These are phyloP conservation scores for Drosophila leonis DNA, from an alignment of 2,888 invertebrate species.

Conservation along the genomic window DNA sequence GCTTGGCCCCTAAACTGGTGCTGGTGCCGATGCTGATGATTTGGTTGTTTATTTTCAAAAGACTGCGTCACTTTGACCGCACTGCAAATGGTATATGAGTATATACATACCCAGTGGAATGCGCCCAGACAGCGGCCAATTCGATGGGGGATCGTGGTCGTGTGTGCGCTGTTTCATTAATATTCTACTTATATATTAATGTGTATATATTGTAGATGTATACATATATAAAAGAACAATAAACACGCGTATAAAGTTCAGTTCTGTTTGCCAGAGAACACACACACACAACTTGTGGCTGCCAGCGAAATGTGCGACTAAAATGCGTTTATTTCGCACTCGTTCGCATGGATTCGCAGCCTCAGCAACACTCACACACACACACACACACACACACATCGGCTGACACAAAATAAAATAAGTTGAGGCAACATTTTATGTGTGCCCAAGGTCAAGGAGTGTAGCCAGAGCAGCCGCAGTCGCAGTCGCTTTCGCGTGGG, in stretches of 20 bases:
- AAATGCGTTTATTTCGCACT: constrained; percentile 53
- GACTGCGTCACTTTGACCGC: constrained; percentile 51
- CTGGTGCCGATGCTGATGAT: constrained; percentile 18
- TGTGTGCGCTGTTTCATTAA: constrained; percentile 54
- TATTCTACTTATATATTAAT: constrained; percentile 11
- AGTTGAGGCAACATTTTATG: constrained; percentile 57
- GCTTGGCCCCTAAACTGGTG: constrained; percentile 42
- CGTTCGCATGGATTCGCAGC: constrained; percentile 33
- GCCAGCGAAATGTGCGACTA: constrained; percentile 60
- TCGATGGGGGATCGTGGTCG: constrained; percentile 60
- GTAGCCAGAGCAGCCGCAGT: constrained; percentile 27
- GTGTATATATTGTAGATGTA: neutral
- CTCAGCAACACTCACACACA: constrained; percentile 15
- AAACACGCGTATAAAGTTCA: constrained; percentile 22
- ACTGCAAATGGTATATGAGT: constrained; percentile 17
- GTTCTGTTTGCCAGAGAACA: constrained; percentile 8
- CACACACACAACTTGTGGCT: constrained; percentile 71
- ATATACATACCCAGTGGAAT: constrained; percentile 31
- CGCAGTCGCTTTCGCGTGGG: constrained; percentile 10
- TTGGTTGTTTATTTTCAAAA: constrained; percentile 58
- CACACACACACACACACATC: constrained; percentile 21
- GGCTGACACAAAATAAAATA: constrained; percentile 35
- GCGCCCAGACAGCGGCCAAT: constrained; percentile 30
- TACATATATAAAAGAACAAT: constrained; percentile 5
- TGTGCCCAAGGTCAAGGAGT: constrained; percentile 77